These are phyloP conservation scores for Gymnocypris eckloni DNA, from an alignment of 2,797 vertebrate genomes.

Conservation along the genomic window DNA sequence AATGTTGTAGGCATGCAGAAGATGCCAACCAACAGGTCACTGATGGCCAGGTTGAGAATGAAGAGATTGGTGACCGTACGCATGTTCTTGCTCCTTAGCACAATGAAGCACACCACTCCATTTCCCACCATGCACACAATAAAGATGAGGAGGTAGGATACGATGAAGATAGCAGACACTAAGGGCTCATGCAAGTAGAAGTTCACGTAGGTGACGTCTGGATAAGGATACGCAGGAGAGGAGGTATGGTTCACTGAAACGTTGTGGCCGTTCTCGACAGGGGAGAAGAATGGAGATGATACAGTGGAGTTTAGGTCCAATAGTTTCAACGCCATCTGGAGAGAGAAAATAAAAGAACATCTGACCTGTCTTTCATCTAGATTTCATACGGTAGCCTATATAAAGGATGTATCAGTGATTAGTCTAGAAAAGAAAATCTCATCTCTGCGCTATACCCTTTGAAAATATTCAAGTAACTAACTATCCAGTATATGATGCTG, in stretches of 20 bases:
- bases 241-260: slow-evolving; percentile 55
- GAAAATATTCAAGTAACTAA: not conserved
- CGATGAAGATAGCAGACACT: slow-evolving; percentile 84
- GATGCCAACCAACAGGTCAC: slow-evolving; percentile 91
- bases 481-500: not conserved
- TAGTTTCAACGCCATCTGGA: slow-evolving; percentile 25
- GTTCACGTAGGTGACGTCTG: slow-evolving; percentile 84
- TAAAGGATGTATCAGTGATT: not conserved
- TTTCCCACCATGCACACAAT: slow-evolving; percentile 92
- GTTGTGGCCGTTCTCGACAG: slow-evolving; percentile 42
- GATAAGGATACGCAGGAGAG: slow-evolving; percentile 55
- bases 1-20: slow-evolving; percentile 96
- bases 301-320: slow-evolving; percentile 44
- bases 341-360: not conserved
- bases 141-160: slow-evolving; percentile 92
- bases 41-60: slow-evolving; percentile 92
- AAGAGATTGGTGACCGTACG: slow-evolving; percentile 91
- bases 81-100: slow-evolving; percentile 86
- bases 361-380: not conserved
- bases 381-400: not conserved
- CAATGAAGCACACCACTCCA: slow-evolving; percentile 84
- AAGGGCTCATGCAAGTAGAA: slow-evolving; percentile 88
- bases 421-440: not conserved
- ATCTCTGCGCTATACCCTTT: not conserved
- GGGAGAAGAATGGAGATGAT: not conserved